These are phyloP conservation scores for Girardinus metallicus DNA, from an alignment of 2,797 vertebrate species.

Conservation along the genomic window DNA sequence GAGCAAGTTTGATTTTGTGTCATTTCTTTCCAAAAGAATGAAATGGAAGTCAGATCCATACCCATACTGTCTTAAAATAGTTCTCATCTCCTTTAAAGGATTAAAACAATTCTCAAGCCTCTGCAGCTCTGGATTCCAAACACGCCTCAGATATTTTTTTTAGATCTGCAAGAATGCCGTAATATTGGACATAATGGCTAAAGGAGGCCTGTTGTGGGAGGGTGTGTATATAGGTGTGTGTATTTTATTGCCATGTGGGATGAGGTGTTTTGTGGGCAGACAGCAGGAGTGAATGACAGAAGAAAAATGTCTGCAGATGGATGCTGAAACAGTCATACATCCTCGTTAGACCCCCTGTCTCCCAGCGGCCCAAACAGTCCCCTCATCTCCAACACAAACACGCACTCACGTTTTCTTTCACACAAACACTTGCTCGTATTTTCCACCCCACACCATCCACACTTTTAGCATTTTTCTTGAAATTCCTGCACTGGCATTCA, in stretches of 20 bases:
- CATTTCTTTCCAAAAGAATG: neutral
- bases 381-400: slow-evolving; percentile 39
- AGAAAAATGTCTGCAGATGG: slow-evolving; percentile 76
- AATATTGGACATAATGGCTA: slow-evolving; percentile 75
- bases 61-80: slow-evolving; percentile 46
- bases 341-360: slow-evolving; percentile 78
- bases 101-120: slow-evolving; percentile 41
- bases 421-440: slow-evolving; percentile 5
- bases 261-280: slow-evolving; percentile 51
- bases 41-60: slow-evolving; percentile 42
- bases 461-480: slow-evolving; percentile 17
- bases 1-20: neutral
- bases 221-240: slow-evolving; percentile 25
- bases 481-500: slow-evolving; percentile 5
- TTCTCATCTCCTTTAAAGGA: slow-evolving; percentile 66
- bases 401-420: slow-evolving; percentile 11
- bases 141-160: slow-evolving; percentile 66
- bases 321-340: slow-evolving; percentile 78
- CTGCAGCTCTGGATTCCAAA: slow-evolving; percentile 59
- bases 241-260: slow-evolving; percentile 30
- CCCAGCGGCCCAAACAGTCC: slow-evolving; percentile 44
- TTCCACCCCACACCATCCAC: slow-evolving; percentile 12
- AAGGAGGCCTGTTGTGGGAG: slow-evolving; percentile 47
- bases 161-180: slow-evolving; percentile 72
- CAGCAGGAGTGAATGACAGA: slow-evolving; percentile 67